These are phyloP conservation scores for Nothocercus julius DNA, from an alignment of 2,113 vertebrate genomes.

Conservation along the genomic window DNA sequence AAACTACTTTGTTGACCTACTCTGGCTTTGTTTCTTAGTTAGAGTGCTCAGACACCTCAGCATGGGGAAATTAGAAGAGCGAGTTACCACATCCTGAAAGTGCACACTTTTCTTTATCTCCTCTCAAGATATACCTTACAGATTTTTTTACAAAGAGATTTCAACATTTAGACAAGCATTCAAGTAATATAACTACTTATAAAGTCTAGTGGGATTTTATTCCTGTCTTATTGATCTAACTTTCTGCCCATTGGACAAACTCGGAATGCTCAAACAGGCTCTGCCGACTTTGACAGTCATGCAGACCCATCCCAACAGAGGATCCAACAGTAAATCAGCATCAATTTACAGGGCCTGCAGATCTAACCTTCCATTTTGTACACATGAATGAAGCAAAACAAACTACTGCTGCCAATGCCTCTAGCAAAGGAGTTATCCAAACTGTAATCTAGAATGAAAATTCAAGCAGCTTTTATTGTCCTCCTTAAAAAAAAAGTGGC, in stretches of 20 bases:
- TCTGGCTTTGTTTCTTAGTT: neutral
- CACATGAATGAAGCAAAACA: neutral
- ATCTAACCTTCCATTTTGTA: neutral
- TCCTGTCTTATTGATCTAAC: neutral
- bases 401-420: neutral
- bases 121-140: neutral
- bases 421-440: conserved; percentile 72
- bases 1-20: neutral
- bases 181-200: neutral
- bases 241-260: neutral
- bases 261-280: neutral
- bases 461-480: neutral
- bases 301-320: neutral
- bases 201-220: neutral
- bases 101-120: neutral
- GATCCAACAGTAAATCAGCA: neutral
- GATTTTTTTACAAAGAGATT: neutral
- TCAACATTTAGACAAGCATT: neutral
- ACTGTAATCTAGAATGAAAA: conserved; percentile 31
- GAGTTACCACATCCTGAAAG: neutral
- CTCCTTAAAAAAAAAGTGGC: neutral
- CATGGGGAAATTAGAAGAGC: neutral
- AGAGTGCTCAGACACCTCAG: neutral
- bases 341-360: neutral
- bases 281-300: neutral